A percentile compares a stretch with the other conserved stretches of the same genome.
Evolutionary conservation across 2,888 invertebrate species (phyloP).

Genomic region (Cephonodes hylas): DNA sequence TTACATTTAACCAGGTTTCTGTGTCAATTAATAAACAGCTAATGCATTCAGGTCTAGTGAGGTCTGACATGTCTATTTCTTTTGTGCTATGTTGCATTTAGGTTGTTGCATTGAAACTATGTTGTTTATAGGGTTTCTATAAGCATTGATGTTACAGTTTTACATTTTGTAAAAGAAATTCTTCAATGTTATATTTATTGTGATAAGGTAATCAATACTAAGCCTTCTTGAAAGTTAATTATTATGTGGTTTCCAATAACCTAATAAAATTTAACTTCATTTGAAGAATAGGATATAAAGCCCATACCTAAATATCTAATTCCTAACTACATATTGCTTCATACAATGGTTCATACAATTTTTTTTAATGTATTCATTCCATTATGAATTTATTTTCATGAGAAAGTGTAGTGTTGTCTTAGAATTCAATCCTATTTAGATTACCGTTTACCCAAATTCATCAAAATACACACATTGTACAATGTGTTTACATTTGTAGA

Average conservation of each 20-base stretch:
- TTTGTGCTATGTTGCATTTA: not conserved
- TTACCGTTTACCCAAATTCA: too few relatives aligned
- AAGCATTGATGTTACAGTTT: not conserved
- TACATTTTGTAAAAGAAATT: not conserved
- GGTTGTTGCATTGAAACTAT: not conserved
- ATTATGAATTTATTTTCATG: too few relatives aligned
- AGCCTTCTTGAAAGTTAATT: not conserved
- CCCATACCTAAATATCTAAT: not conserved
- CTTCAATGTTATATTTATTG: not conserved
- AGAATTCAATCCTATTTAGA: too few relatives aligned
- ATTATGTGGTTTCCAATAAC: too few relatives aligned
- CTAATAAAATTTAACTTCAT: too few relatives aligned
- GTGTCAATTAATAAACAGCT: slow-evolving; percentile 28
- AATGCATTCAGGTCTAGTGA: not conserved
- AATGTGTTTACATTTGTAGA: too few relatives aligned
- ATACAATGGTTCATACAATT: too few relatives aligned
- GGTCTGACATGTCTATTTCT: not conserved
- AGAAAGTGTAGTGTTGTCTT: too few relatives aligned
- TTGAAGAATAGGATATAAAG: too few relatives aligned
- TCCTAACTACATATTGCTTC: too few relatives aligned
- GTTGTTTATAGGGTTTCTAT: not conserved
- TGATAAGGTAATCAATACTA: not conserved
- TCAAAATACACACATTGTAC: too few relatives aligned
- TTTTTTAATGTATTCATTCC: too few relatives aligned
- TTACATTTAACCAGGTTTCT: slow-evolving; percentile 29